Conservation (phyloP, 2,113 vertebrate genomes). For the Ondatra zibethicus region DNA sequence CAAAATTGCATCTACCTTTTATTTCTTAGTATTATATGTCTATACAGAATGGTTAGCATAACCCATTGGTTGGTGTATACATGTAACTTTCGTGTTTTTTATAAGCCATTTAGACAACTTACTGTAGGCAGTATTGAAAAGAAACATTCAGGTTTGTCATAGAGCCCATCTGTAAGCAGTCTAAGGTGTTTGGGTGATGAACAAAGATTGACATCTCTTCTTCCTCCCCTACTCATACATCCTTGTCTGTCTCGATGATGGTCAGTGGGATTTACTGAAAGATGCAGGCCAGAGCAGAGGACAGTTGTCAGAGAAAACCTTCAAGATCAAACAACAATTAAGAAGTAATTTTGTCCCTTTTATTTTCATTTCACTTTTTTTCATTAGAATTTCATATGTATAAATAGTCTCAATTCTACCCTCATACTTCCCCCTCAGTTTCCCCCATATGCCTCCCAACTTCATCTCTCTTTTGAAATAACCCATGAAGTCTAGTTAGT, state of each 20-base stretch:
- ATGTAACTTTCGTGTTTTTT: conserved; percentile 26
- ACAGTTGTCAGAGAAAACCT: background rate
- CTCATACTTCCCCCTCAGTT: background rate
- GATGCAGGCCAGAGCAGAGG: background rate
- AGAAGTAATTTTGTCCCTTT: background rate
- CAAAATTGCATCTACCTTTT: background rate
- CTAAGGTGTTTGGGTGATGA: background rate
- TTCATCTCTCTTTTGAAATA: background rate
- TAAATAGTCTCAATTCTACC: background rate
- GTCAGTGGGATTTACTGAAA: background rate
- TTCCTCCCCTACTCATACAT: background rate
- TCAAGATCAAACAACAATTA: background rate
- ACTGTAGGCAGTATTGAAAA: background rate
- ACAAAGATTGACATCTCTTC: background rate
- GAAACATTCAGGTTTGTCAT: conserved; percentile 48
- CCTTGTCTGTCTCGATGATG: background rate
- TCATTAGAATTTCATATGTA: background rate
- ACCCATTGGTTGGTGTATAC: background rate
- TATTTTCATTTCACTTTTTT: background rate
- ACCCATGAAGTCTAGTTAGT: background rate
- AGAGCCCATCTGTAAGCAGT: background rate
- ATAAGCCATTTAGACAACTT: background rate
- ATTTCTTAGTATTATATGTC: background rate
- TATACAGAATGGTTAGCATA: background rate
- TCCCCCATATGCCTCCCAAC: too few species aligned